Percentiles rank a stretch among this genome's conserved stretches.
phyloP scores from a whole-genome alignment of 35 echinoderm and acorn worm genomes.

The Heliocidaris tuberculata region DNA sequence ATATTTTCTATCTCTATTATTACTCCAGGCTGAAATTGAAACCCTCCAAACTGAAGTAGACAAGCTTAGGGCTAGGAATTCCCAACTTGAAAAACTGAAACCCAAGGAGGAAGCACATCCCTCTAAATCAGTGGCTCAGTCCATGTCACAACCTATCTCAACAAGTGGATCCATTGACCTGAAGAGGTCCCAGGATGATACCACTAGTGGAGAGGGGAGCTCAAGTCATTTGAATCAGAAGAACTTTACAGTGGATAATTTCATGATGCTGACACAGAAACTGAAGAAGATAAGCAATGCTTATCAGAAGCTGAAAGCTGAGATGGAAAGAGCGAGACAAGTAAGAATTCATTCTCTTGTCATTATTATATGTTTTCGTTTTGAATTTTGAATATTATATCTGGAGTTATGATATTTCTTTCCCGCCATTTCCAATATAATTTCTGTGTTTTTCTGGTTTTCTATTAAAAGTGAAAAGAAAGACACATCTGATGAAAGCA shows the following conservation, averaged over 20 bases:
- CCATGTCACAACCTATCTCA: neutral
- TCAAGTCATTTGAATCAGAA: neutral
- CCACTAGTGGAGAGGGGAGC: neutral
- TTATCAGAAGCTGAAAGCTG: slow-evolving; percentile 9
- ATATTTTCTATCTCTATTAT: neutral
- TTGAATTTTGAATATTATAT: too few species aligned
- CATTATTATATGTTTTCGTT: too few species aligned
- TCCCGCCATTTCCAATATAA: too few species aligned
- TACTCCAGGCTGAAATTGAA: slow-evolving; percentile 33
- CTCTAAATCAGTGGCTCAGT: neutral
- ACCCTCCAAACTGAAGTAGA: slow-evolving; percentile 20
- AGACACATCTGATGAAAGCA: too few species aligned
- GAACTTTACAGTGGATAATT: neutral
- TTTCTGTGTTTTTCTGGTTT: too few species aligned
- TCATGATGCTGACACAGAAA: neutral
- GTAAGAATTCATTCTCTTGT: neutral
- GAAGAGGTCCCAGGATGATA: neutral
- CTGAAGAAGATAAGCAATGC: neutral
- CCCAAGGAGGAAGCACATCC: neutral
- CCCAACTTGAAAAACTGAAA: neutral
- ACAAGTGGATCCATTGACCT: neutral
- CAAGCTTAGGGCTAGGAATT: neutral
- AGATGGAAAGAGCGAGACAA: slow-evolving; percentile 19
- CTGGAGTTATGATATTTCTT: too few species aligned
- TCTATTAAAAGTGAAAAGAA: too few species aligned